Evolutionary conservation across 2,888 invertebrate genomes (phyloP).

Genomic region (Patella pellucida): DNA sequence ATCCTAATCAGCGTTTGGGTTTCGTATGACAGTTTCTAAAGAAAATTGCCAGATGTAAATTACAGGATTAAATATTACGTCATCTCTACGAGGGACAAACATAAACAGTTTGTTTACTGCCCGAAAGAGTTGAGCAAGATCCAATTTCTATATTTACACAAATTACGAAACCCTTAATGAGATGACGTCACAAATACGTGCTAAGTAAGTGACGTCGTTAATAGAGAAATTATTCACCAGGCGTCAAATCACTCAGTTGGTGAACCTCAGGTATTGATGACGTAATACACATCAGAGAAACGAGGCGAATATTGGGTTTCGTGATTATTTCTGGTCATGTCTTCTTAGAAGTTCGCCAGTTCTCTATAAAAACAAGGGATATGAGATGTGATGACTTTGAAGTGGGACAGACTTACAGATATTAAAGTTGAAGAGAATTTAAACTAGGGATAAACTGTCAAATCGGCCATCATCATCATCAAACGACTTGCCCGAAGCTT

Average conservation of each 20-base stretch:
- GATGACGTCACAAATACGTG: constrained; percentile 5
- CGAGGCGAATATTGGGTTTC: neutral
- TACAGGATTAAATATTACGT: neutral
- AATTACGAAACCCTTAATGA: neutral
- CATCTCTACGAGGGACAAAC: neutral
- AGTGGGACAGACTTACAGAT: too few relatives aligned
- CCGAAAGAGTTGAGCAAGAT: neutral
- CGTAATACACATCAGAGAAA: neutral
- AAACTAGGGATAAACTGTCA: too few relatives aligned
- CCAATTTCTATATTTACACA: neutral
- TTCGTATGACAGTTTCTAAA: neutral
- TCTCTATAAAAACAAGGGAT: too few relatives aligned
- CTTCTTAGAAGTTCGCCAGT: too few relatives aligned
- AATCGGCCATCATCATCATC: too few relatives aligned
- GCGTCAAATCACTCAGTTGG: neutral
- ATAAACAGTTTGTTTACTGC: neutral
- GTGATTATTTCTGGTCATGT: too few relatives aligned
- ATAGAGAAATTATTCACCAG: too few relatives aligned
- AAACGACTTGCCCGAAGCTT: too few relatives aligned
- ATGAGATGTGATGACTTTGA: too few relatives aligned
- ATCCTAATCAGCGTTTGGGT: too few relatives aligned
- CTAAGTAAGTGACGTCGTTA: neutral
- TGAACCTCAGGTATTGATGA: neutral
- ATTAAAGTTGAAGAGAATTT: too few relatives aligned
- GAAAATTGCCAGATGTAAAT: constrained; percentile 3